phyloP scores from a whole-genome alignment of 1,140 invertebrate genomes.

The Cepaea nemoralis region DNA sequence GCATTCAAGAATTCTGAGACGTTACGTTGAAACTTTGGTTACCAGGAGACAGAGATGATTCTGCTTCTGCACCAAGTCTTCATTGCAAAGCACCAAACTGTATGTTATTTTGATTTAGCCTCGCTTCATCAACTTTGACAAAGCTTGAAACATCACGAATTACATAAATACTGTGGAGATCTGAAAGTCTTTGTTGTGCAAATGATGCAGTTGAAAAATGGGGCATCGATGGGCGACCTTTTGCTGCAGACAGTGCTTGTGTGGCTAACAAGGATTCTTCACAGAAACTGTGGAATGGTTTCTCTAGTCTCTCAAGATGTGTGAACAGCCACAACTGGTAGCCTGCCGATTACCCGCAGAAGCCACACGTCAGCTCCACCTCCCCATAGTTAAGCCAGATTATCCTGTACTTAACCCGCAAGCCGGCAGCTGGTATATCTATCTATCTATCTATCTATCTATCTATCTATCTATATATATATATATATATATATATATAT shows the following conservation, averaged over 20 bases:
- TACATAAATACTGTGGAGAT: neutral
- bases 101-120: neutral
- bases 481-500: too few species aligned
- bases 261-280: neutral
- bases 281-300: neutral
- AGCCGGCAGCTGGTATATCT: too few species aligned
- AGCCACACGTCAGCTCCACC: too few species aligned
- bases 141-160: neutral
- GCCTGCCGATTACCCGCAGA: too few species aligned
- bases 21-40: constrained; percentile 4
- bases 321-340: too few species aligned
- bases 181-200: neutral
- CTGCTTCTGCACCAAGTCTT: constrained; percentile 4
- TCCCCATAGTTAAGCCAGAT: too few species aligned
- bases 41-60: neutral
- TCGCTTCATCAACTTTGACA: neutral
- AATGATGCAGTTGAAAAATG: neutral
- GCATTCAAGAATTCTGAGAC: neutral
- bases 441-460: too few species aligned
- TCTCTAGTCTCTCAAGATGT: too few species aligned
- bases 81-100: neutral
- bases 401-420: too few species aligned
- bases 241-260: neutral
- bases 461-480: too few species aligned
- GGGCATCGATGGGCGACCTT: neutral